phyloP scores from a whole-genome alignment of 2,888 invertebrate species.

The Odontothrips loti region DNA sequence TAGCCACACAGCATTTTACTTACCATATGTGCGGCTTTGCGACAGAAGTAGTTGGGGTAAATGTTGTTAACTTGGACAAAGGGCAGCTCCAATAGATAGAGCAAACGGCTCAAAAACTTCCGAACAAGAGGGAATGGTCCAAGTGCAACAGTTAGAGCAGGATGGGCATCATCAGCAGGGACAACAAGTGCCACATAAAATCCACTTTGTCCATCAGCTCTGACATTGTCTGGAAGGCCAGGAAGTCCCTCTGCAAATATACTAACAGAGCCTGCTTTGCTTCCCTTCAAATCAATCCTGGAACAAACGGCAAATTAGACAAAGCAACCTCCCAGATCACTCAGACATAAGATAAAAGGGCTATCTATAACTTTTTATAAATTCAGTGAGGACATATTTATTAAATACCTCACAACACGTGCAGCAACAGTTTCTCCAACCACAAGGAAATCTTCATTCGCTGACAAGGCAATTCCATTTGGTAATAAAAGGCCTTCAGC shows the following conservation, averaged over 20 bases:
- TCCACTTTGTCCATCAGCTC: slow-evolving; percentile 59
- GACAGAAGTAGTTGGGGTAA: slow-evolving; percentile 62
- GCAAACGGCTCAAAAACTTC: slow-evolving; percentile 59
- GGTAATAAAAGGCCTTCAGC: slow-evolving; percentile 75
- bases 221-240: slow-evolving; percentile 62
- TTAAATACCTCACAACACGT: slow-evolving; percentile 59
- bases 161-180: slow-evolving; percentile 55
- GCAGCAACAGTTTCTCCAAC: slow-evolving; percentile 66
- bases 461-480: slow-evolving; percentile 80
- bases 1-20: slow-evolving; percentile 42
- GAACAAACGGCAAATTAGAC: slow-evolving; percentile 33
- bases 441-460: slow-evolving; percentile 75
- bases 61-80: slow-evolving; percentile 59
- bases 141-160: slow-evolving; percentile 54
- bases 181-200: slow-evolving; percentile 60
- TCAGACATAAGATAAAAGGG: no score
- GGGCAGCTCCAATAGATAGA: slow-evolving; percentile 54
- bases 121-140: slow-evolving; percentile 60
- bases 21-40: slow-evolving; percentile 59
- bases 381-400: slow-evolving; percentile 6
- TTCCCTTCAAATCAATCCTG: slow-evolving; percentile 71
- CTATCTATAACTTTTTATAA: background rate
- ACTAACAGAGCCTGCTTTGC: slow-evolving; percentile 73
- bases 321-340: background rate
- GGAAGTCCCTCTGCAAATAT: slow-evolving; percentile 77